Percentiles rank a stretch among this genome's conserved stretches.
phyloP scores from a whole-genome alignment of 2,888 invertebrate genomes.

The Nysson spinosus region DNA sequence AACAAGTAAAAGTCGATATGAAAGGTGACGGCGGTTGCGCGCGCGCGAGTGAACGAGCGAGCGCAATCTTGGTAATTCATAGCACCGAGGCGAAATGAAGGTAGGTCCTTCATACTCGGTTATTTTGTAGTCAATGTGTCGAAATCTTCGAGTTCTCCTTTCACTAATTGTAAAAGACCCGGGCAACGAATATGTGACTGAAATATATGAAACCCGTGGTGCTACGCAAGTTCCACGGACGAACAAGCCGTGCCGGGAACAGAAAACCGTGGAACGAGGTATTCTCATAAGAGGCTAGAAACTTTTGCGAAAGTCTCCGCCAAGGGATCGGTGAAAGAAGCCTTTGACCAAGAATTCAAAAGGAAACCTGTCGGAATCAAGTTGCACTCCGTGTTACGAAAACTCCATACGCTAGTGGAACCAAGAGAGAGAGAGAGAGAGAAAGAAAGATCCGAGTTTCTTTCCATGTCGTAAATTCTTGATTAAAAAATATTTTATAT shows the following conservation, averaged over 20 bases:
- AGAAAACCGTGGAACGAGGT: slow-evolving; percentile 4
- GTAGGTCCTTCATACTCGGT: slow-evolving; percentile 17
- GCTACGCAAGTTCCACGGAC: slow-evolving; percentile 12
- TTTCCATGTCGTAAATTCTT: background rate
- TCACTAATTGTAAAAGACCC: slow-evolving; percentile 53
- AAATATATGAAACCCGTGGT: slow-evolving; percentile 50
- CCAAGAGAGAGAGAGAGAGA: background rate
- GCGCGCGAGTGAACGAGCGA: background rate
- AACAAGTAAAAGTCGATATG: slow-evolving; percentile 35
- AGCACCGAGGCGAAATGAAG: slow-evolving; percentile 20
- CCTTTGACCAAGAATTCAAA: slow-evolving; percentile 43
- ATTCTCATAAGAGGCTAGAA: too few relatives aligned
- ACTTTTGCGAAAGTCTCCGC: slow-evolving; percentile 43
- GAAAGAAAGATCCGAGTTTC: slow-evolving; percentile 1
- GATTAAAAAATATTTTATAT: background rate
- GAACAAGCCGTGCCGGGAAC: too few relatives aligned
- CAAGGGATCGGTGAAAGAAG: slow-evolving; percentile 34
- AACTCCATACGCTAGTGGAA: slow-evolving; percentile 15
- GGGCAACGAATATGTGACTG: slow-evolving; percentile 44
- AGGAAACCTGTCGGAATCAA: slow-evolving; percentile 51
- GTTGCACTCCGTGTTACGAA: slow-evolving; percentile 37
- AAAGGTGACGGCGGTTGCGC: slow-evolving; percentile 16
- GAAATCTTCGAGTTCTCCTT: slow-evolving; percentile 53
- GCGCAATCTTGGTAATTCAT: slow-evolving; percentile 7
- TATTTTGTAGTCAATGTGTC: slow-evolving; percentile 52